Base-by-base conservation (phyloP, 1,140 invertebrate species). In the Neodiprion lecontei region DNA sequence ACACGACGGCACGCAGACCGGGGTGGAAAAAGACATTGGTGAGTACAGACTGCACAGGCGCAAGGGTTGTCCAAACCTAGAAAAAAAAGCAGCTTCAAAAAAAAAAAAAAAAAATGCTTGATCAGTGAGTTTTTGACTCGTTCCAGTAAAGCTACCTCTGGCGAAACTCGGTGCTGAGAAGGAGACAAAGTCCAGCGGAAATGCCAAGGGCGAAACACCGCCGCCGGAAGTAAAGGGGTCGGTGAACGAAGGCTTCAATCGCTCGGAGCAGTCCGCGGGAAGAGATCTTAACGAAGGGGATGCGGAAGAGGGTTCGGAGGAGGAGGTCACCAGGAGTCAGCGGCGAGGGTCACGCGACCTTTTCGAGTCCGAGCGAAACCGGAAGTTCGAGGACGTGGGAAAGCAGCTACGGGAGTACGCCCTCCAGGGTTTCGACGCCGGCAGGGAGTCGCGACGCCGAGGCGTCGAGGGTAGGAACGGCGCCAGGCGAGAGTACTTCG, bases 1-100 rank as follows among this genome's bases (percentile, higher is more conserved):
- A 14, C 80, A 82, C 28, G 80, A 81, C 40, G 79, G 78, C 1
- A 80, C 79, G 3, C 80, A 83, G 72, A 82, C 83, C n/a, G 74
- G 77, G 10, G 68, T 81, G 8, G 82, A 81, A 48, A 85, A 83
- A 65, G 83, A 82, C 77, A 75, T 80, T 80, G 86, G 88, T 81
- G 83, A 23, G 17, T 65, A 21, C 17, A 21, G 12, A 7, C 17
- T 17, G 17, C 12, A 21, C 7, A 3, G 61, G 12, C 17, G 7
- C 17, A 40, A 40, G 28, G 28, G 21, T 5, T 66, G 21, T n/a
- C 61, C 21, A 21, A 21, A 66, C 14, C 14, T n/a, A 7, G 61
- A 1, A 7, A 5, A 5, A 11, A 69, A 69, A n/a, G 4, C 53
- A 17, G 11, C 53, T 14, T 61, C 53, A 17, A 61, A 17, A 61